These are phyloP conservation scores for Leptoclinus maculatus DNA, from an alignment of 2,797 vertebrate species.

Conservation along the genomic window DNA sequence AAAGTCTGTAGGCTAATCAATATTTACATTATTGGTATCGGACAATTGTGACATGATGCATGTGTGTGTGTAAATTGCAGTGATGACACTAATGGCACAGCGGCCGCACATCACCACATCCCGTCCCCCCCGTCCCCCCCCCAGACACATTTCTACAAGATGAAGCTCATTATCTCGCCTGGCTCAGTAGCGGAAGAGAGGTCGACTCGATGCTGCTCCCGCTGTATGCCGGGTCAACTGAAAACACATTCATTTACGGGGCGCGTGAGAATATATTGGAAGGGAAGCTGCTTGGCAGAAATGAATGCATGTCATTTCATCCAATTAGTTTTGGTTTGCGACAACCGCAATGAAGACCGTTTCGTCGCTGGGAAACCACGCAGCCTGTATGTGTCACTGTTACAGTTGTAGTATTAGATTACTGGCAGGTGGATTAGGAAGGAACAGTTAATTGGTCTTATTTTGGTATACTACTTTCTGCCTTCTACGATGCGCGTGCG, in stretches of 20 bases:
- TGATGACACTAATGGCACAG: conserved; percentile 30
- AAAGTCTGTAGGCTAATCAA: conserved; percentile 44
- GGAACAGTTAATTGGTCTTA: too few relatives aligned
- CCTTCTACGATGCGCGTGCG: too few relatives aligned
- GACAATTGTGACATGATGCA: conserved; percentile 20
- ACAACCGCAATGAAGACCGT: not conserved
- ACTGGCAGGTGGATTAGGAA: not conserved
- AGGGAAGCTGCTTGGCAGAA: not conserved
- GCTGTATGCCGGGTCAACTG: conserved; percentile 22
- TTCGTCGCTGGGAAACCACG: not conserved
- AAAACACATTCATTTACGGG: conserved; percentile 44
- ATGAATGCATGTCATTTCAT: conserved; percentile 23
- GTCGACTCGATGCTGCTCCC: conserved; percentile 36
- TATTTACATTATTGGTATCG: conserved; percentile 31
- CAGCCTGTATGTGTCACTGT: not conserved
- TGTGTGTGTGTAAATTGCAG: conserved; percentile 44
- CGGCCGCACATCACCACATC: not conserved
- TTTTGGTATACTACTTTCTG: too few relatives aligned
- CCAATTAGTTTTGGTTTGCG: conserved; percentile 23
- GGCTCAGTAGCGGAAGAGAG: conserved; percentile 28
- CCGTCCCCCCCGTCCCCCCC: not conserved
- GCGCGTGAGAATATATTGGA: conserved; percentile 2
- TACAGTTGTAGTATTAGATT: not conserved
- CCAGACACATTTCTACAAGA: conserved; percentile 30
- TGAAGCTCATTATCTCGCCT: conserved; percentile 54